Evolutionary conservation across 2,113 vertebrate genomes (phyloP).

Genomic region (Nothoprocta perdicaria): DNA sequence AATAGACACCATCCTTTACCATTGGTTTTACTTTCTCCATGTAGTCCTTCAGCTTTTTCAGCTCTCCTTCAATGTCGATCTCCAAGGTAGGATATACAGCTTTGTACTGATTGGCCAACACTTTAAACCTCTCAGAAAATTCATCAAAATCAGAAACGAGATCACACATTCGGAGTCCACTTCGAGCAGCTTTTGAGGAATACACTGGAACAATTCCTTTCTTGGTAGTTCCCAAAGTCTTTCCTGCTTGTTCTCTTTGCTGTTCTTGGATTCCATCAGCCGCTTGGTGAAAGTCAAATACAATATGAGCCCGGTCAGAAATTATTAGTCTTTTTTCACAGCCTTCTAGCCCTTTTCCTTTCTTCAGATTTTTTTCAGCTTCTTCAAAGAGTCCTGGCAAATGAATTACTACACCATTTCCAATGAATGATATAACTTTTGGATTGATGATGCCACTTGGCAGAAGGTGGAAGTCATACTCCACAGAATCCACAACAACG

Average conservation of each 20-base stretch:
- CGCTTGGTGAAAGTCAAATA: slow-evolving; percentile 99
- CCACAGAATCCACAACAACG: slow-evolving; percentile 96
- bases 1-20: slow-evolving; percentile 96
- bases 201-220: slow-evolving; percentile 98
- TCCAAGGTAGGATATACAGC: slow-evolving; percentile 93
- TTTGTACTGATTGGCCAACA: slow-evolving; percentile 93
- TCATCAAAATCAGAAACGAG: slow-evolving; percentile 93
- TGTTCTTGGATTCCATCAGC: slow-evolving; percentile 97
- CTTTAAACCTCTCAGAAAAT: slow-evolving; percentile 96
- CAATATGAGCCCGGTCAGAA: slow-evolving; percentile 97
- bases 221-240: slow-evolving; percentile 97
- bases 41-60: slow-evolving; percentile 89
- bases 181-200: slow-evolving; percentile 95
- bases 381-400: slow-evolving; percentile 97
- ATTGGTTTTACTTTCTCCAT: slow-evolving; percentile 92
- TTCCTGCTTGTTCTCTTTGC: slow-evolving; percentile 94
- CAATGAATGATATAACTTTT: slow-evolving; percentile 96
- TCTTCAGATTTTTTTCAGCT: slow-evolving; percentile 92
- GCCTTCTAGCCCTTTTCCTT: slow-evolving; percentile 94
- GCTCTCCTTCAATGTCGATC: slow-evolving; percentile 93
- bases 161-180: slow-evolving; percentile 96
- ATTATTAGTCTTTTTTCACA: slow-evolving; percentile 96
- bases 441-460: slow-evolving; percentile 99
- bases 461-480: slow-evolving; percentile 98
- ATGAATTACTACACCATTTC: slow-evolving; percentile 98